Percentiles rank a stretch among this genome's conserved stretches.
phyloP scores from a whole-genome alignment of 30 jellyfish, hydroid and myxozoan species.

The Aurelia coerulea region DNA sequence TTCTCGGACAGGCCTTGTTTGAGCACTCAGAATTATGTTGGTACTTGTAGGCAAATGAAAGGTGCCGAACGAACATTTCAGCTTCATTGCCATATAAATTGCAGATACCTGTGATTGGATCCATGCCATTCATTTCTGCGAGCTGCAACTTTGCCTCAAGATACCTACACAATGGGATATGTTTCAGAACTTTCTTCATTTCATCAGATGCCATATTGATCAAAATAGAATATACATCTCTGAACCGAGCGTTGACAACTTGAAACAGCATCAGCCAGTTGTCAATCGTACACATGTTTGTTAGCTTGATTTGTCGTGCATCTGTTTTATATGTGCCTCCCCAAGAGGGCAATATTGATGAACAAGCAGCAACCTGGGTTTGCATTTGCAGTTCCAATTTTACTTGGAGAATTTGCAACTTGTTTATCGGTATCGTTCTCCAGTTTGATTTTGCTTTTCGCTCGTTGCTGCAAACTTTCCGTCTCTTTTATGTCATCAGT shows the following conservation, averaged over 20 bases:
- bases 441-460: neutral
- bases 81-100: constrained; percentile 4
- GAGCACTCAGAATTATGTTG: constrained; percentile 21
- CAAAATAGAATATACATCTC: constrained; percentile 4
- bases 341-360: constrained; percentile 12
- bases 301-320: constrained; percentile 4
- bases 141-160: constrained; percentile 16
- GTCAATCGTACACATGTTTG: constrained; percentile 4
- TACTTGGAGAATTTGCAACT: neutral
- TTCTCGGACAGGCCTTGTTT: constrained; percentile 8
- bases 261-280: constrained; percentile 4
- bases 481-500: constrained; percentile 3
- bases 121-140: constrained; percentile 14
- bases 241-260: constrained; percentile 1
- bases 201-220: constrained; percentile 18
- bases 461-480: neutral
- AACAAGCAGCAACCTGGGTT: neutral
- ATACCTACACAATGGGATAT: constrained; percentile 16
- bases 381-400: no score
- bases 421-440: neutral
- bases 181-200: neutral
- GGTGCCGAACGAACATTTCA: constrained; percentile 11
- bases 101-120: constrained; percentile 27
- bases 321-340: constrained; percentile 14
- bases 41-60: constrained; percentile 24